These are phyloP conservation scores for Sylvilagus floridanus DNA, from an alignment of 2,797 vertebrate genomes.

Conservation along the genomic window DNA sequence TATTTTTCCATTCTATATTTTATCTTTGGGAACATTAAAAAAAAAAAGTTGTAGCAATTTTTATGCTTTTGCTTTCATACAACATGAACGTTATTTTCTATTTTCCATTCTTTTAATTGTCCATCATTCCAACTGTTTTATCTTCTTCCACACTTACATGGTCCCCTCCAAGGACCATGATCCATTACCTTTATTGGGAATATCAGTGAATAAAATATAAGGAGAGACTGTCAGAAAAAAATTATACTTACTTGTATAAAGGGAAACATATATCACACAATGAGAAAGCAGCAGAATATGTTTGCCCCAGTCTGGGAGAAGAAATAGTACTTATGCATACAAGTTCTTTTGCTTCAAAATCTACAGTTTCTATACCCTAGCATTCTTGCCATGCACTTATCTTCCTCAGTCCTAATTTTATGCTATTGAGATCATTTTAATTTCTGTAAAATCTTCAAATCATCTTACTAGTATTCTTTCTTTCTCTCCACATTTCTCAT, in stretches of 20 bases:
- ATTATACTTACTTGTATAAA: not conserved
- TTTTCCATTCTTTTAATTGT: not conserved
- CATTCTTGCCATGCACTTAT: not conserved
- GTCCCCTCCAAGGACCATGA: not conserved
- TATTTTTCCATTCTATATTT: not conserved
- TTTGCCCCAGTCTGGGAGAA: not conserved
- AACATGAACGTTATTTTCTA: not conserved
- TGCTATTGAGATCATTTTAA: not conserved
- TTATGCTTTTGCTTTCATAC: not conserved
- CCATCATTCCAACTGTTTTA: not conserved
- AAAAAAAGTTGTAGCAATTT: not conserved
- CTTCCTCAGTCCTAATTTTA: constrained; percentile 3
- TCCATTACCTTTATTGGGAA: not conserved
- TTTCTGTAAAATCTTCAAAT: not conserved
- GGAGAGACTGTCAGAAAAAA: not conserved
- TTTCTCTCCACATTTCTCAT: not conserved
- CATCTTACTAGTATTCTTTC: not conserved
- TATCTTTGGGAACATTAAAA: not conserved
- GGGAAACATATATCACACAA: not conserved
- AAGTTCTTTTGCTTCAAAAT: not conserved
- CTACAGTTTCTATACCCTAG: not conserved
- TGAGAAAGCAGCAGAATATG: not conserved
- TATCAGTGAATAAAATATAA: not conserved
- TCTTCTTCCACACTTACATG: not conserved
- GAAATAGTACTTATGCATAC: not conserved